phyloP scores from a whole-genome alignment of 1,140 invertebrate species.

The Dinoponera quadriceps region DNA sequence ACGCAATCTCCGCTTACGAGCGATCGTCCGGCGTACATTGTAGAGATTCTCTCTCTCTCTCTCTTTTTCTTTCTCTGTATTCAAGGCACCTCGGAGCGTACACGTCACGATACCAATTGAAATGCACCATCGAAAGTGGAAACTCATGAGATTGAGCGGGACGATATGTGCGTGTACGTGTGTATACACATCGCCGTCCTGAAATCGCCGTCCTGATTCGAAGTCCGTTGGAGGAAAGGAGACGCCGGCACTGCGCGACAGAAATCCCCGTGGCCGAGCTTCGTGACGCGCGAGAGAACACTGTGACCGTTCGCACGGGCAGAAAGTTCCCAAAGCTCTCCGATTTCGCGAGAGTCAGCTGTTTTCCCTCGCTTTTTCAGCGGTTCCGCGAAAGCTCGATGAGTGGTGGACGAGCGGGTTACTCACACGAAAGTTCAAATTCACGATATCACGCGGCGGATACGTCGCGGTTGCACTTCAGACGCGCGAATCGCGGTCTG shows the following conservation, averaged over 20 bases:
- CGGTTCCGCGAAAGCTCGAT: background rate
- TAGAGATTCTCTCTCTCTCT: background rate
- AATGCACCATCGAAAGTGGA: background rate
- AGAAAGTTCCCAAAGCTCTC: background rate
- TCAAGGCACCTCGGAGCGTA: background rate
- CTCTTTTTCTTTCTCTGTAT: background rate
- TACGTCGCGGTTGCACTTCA: background rate
- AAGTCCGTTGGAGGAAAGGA: background rate
- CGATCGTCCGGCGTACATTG: background rate
- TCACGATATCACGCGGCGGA: background rate
- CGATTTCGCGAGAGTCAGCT: background rate
- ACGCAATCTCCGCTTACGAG: background rate
- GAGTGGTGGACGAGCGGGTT: slow-evolving; percentile 18
- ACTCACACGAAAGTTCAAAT: slow-evolving; percentile 2
- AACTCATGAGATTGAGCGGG: background rate
- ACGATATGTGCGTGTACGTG: background rate
- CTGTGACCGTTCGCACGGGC: background rate
- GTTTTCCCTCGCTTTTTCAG: slow-evolving; percentile 26
- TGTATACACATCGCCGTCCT: background rate
- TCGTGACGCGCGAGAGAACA: background rate
- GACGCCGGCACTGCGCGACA: background rate
- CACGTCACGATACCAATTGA: background rate
- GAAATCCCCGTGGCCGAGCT: background rate
- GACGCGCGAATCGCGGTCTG: background rate
- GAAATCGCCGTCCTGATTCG: background rate